phyloP scores from a whole-genome alignment of 2,888 invertebrate genomes.

The Pycnomerus fuliginosus region DNA sequence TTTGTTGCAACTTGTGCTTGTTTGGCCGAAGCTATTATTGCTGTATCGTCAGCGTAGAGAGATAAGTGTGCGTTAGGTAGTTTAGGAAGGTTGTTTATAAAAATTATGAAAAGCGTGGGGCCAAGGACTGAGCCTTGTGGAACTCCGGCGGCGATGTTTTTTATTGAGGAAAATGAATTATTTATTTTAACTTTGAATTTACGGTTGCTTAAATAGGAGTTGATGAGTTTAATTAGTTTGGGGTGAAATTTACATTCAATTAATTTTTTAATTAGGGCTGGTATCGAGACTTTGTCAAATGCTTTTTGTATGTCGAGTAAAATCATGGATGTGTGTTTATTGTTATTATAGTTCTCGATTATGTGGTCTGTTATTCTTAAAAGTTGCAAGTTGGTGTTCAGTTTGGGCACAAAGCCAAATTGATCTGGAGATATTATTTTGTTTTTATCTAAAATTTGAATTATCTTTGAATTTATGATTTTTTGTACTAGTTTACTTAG shows the following conservation, averaged over 20 bases:
- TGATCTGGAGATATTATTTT: slow-evolving; percentile 24
- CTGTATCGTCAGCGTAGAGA: slow-evolving; percentile 26
- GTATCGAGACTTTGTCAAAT: slow-evolving; percentile 40
- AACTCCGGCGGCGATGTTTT: slow-evolving; percentile 33
- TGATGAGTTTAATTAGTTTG: slow-evolving; percentile 27
- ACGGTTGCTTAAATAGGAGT: slow-evolving; percentile 29
- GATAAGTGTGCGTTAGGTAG: slow-evolving; percentile 20
- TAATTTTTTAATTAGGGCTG: slow-evolving; percentile 35
- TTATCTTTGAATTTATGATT: slow-evolving; percentile 14
- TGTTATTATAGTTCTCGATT: slow-evolving; percentile 29
- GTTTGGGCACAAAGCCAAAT: slow-evolving; percentile 36
- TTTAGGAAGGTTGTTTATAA: slow-evolving; percentile 18
- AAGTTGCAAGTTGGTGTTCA: slow-evolving; percentile 36
- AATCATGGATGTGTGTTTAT: slow-evolving; percentile 32
- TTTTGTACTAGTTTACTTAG: slow-evolving; percentile 26
- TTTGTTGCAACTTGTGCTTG: slow-evolving; percentile 7
- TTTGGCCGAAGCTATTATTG: slow-evolving; percentile 17
- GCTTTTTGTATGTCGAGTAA: no score
- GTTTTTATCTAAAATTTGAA: slow-evolving; percentile 6
- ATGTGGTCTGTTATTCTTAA: slow-evolving; percentile 30
- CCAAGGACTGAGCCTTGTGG: slow-evolving; percentile 31
- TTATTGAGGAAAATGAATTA: slow-evolving; percentile 14
- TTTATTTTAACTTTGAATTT: slow-evolving; percentile 30
- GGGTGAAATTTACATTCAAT: slow-evolving; percentile 24
- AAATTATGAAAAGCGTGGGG: slow-evolving; percentile 18